phyloP scores from a whole-genome alignment of 2,113 vertebrate species.

The Colius striatus region DNA sequence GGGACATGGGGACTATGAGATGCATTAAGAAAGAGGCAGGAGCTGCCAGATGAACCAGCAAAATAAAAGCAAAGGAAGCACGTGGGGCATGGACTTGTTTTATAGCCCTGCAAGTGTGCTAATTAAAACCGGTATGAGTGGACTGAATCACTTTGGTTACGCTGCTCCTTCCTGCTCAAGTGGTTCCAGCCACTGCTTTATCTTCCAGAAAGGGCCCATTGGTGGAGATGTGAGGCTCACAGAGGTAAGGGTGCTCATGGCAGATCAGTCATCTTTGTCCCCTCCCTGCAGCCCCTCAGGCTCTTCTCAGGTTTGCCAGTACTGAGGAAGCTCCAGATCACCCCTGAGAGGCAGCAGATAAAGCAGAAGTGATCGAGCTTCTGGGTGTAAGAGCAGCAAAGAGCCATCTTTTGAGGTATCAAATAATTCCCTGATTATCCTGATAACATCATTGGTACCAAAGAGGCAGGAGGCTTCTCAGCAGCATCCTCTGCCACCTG shows the following conservation, averaged over 20 bases:
- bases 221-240: fast-evolving
- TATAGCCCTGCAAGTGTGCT: background rate
- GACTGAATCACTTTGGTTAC: background rate
- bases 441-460: background rate
- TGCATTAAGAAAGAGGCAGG: background rate
- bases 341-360: background rate
- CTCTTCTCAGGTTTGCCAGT: background rate
- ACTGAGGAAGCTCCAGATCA: background rate
- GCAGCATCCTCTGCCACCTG: background rate
- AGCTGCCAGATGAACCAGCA: background rate
- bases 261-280: background rate
- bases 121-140: fast-evolving
- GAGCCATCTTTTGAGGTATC: background rate
- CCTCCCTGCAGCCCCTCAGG: background rate
- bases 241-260: fast-evolving
- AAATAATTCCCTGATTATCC: background rate
- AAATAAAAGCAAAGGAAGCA: background rate
- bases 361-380: background rate
- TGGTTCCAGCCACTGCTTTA: background rate
- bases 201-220: background rate
- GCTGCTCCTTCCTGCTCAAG: background rate
- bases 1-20: background rate
- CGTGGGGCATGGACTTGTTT: background rate
- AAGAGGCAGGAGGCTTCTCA: background rate
- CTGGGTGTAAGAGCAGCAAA: fast-evolving